Evolutionary conservation across 2,888 invertebrate genomes (phyloP).

Genomic region (Chymomyza amoena): DNA sequence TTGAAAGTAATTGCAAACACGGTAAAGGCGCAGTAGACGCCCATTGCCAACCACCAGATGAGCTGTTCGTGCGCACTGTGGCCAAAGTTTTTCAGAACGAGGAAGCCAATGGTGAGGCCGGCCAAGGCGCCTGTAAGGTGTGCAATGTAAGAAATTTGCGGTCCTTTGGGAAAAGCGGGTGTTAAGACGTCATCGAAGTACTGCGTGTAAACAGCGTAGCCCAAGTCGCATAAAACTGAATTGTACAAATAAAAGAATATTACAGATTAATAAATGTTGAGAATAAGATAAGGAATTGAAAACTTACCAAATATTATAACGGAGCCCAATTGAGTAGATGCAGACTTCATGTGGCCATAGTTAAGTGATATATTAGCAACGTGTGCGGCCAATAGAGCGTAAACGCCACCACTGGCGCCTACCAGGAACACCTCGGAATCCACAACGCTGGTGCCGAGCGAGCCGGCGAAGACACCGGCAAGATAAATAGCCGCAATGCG

Average conservation of each 20-base stretch:
- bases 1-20: constrained; percentile 96
- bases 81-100: constrained; percentile 97
- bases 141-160: constrained; percentile 96
- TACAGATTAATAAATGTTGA: neutral
- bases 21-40: constrained; percentile 95
- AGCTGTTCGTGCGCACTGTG: constrained; percentile 95
- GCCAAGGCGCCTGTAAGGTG: constrained; percentile 97
- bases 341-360: constrained; percentile 97
- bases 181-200: constrained; percentile 79
- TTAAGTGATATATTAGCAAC: constrained; percentile 96
- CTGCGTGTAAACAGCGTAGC: constrained; percentile 96
- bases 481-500: constrained; percentile 94
- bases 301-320: constrained; percentile 92
- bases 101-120: constrained; percentile 94
- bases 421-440: constrained; percentile 96
- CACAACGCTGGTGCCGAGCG: constrained; percentile 91
- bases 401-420: constrained; percentile 98
- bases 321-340: constrained; percentile 92
- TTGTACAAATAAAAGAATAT: constrained; percentile 58
- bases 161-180: constrained; percentile 76
- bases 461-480: constrained; percentile 94
- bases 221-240: constrained; percentile 93
- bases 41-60: constrained; percentile 97
- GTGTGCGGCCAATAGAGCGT: constrained; percentile 96
- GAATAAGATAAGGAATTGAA: neutral